Percentiles rank a stretch among this genome's conserved stretches.
Conservation (phyloP, 2,888 invertebrate genomes). For the Meteorus cinctellus region DNA sequence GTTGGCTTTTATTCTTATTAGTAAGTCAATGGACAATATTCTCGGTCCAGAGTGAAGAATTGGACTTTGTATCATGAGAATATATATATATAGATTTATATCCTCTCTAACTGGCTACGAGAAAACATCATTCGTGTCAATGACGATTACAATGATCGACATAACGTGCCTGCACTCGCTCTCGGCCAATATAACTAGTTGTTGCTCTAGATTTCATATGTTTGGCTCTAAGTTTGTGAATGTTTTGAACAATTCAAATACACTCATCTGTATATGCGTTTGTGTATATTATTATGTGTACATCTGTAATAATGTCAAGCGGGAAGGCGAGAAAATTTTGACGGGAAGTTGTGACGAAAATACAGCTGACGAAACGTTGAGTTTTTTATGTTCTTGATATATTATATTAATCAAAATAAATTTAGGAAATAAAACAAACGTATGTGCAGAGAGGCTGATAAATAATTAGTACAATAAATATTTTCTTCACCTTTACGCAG, state of each 20-base stretch:
- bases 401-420: no score
- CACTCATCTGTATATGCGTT: neutral
- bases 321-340: neutral
- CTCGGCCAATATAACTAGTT: neutral
- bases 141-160: slow-evolving; percentile 38
- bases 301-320: neutral
- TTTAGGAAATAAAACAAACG: no score
- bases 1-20: slow-evolving; percentile 40
- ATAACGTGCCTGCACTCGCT: neutral
- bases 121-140: slow-evolving; percentile 36
- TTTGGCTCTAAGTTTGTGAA: slow-evolving; percentile 4
- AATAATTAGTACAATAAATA: no score
- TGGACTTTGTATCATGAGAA: slow-evolving; percentile 29
- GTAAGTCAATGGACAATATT: slow-evolving; percentile 26
- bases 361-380: slow-evolving; percentile 17
- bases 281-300: neutral
- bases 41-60: slow-evolving; percentile 8
- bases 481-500: no score
- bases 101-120: neutral
- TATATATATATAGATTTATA: slow-evolving; percentile 2
- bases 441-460: no score
- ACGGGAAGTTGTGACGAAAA: neutral
- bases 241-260: neutral
- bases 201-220: slow-evolving; percentile 18
- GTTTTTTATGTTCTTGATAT: no score